phyloP scores from a whole-genome alignment of 2,797 vertebrate genomes.

The Glossophaga mutica region DNA sequence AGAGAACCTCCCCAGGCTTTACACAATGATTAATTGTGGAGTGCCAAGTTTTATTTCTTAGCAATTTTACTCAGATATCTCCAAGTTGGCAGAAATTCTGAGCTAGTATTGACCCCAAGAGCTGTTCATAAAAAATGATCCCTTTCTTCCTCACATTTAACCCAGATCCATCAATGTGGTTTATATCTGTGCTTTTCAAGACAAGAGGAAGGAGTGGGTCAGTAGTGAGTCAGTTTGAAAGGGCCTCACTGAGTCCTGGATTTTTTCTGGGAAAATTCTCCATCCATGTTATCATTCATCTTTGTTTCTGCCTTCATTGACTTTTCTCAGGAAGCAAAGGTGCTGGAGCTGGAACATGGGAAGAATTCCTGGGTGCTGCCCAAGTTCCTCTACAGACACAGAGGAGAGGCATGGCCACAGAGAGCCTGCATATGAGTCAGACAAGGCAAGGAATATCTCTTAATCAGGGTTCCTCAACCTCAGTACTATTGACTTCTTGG shows the following conservation, averaged over 20 bases:
- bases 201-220: neutral
- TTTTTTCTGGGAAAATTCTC: neutral
- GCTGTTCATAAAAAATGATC: neutral
- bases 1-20: neutral
- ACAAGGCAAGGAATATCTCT: neutral
- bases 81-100: neutral
- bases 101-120: conserved; percentile 3
- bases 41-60: neutral
- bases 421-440: neutral
- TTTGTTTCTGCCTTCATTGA: neutral
- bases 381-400: neutral
- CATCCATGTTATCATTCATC: neutral
- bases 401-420: rapidly evolving
- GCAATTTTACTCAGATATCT: neutral
- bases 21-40: neutral
- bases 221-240: neutral
- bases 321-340: neutral
- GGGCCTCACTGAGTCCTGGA: neutral
- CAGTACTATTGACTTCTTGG: neutral
- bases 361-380: neutral
- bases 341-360: neutral
- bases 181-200: neutral
- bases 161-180: neutral
- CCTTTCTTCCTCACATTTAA: neutral
- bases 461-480: neutral